Evolutionary conservation across 2,888 invertebrate genomes (phyloP), one percentile per base, ranked within the genome.

Genomic region (Lasioglossum vierecki): DNA sequence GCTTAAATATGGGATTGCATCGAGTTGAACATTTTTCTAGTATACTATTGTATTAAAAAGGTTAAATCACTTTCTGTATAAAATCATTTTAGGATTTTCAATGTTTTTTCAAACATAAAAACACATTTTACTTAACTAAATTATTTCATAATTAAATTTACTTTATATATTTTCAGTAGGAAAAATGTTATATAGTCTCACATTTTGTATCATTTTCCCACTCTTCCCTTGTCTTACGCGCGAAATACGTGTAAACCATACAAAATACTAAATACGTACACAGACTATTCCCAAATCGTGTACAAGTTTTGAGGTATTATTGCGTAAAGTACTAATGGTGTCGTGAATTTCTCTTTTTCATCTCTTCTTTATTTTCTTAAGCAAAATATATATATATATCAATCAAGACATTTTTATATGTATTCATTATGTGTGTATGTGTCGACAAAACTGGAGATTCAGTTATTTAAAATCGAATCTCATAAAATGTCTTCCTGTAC

Each of bases 341-440:
- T 83, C 30, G 77, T 77, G 79, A 81, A 68, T 81, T 70, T 80
- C 75, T 76, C 77, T 85, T 80, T 70, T 80, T 80, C 63, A 89
- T 82, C 46, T 77, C 79, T 83, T 83, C 80, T 88, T 83, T 73
- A 79, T 80, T 84, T 78, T 81, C 22, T 89, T 87, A 87, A 71
- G 76, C 73, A 89, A 87, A 79, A 89, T 77, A 53, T 49, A 49
- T 44, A 49, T 44, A 84, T 81, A 81, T 81, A 80, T 76, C 83
- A 80, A 82, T 80, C 68, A 18, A 79, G 57, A 82, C n/a, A 75
- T 81, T 83, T 41, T 70, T 73, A 71, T 88, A 79, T 46, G 83
- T 81, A 89, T 89, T 75, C 35, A 77, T 82, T 83, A 39, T 83
- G 41, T 41, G 68, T 85, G 70, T 41, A n/a, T 82, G 60, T 87